These are phyloP conservation scores for Cheilosia pagana DNA, from an alignment of 2,888 invertebrate species.

Conservation along the genomic window DNA sequence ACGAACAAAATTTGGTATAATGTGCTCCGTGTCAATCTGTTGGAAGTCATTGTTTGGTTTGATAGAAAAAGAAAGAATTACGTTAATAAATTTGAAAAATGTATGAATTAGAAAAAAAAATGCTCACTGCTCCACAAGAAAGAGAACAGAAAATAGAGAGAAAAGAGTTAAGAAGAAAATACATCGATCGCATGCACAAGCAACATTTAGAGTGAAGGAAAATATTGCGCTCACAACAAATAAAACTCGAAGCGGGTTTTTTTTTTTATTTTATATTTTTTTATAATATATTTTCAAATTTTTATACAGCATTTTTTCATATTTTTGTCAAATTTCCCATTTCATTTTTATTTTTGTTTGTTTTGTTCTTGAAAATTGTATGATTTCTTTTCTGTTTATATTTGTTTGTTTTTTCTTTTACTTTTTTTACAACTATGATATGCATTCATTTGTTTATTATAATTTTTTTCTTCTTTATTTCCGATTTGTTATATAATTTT, in stretches of 20 bases:
- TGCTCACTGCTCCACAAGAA: slow-evolving; percentile 68
- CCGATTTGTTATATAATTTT: slow-evolving; percentile 78
- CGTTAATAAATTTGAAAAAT: slow-evolving; percentile 6
- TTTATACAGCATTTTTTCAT: slow-evolving; percentile 81
- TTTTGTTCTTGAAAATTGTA: slow-evolving; percentile 76
- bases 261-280: slow-evolving; percentile 76
- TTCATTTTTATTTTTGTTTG: slow-evolving; percentile 69
- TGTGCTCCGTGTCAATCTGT: slow-evolving; percentile 68
- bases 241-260: slow-evolving; percentile 54
- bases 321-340: slow-evolving; percentile 77
- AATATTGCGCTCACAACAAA: slow-evolving; percentile 67
- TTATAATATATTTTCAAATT: slow-evolving; percentile 82
- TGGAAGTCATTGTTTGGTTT: slow-evolving; percentile 9
- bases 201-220: slow-evolving; percentile 72
- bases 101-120: neutral
- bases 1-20: slow-evolving; percentile 76
- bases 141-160: slow-evolving; percentile 71
- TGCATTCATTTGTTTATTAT: slow-evolving; percentile 85
- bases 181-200: slow-evolving; percentile 74
- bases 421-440: slow-evolving; percentile 92
- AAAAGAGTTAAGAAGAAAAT: slow-evolving; percentile 61
- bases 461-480: slow-evolving; percentile 76
- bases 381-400: slow-evolving; percentile 70
- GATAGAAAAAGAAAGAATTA: slow-evolving; percentile 11
- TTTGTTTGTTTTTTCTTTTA: slow-evolving; percentile 49